phyloP scores from a whole-genome alignment of 1,140 invertebrate species.

The Drosophila pachea region DNA sequence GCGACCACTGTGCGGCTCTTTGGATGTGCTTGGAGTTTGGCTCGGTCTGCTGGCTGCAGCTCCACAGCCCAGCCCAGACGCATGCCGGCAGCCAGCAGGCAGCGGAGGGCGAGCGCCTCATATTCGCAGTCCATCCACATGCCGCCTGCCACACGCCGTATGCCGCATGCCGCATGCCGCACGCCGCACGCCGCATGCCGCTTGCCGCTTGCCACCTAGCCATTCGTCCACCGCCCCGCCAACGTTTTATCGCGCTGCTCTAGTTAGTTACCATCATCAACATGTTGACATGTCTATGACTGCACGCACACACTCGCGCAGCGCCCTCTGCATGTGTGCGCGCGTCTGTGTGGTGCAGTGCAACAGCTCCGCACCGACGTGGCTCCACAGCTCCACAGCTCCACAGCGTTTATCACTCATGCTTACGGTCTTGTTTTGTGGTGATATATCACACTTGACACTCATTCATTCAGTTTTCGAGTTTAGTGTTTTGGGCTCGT shows the following conservation, averaged over 20 bases:
- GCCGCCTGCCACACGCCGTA: conserved; percentile 16
- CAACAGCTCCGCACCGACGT: conserved; percentile 16
- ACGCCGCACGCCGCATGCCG: too few relatives aligned
- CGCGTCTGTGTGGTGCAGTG: too few relatives aligned
- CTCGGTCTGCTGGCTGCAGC: conserved; percentile 39
- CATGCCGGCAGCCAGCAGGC: conserved; percentile 9
- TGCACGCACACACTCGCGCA: conserved; percentile 38
- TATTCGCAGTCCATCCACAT: conserved; percentile 17
- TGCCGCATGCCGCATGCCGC: not conserved
- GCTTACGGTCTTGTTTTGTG: conserved; percentile 78
- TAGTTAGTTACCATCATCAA: conserved; percentile 76
- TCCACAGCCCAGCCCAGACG: conserved; percentile 28
- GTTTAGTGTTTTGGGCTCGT: conserved; percentile 70
- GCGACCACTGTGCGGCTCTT: conserved; percentile 51
- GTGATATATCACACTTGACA: conserved; percentile 79
- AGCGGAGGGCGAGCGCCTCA: not conserved
- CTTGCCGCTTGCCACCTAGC: not conserved
- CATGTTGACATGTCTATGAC: conserved; percentile 78
- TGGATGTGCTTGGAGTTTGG: conserved; percentile 52
- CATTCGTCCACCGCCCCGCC: conserved; percentile 1
- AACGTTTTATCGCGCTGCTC: conserved; percentile 53
- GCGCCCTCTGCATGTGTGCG: not conserved
- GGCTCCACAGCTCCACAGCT: conserved; percentile 65
- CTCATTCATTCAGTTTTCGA: conserved; percentile 78
- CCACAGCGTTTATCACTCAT: conserved; percentile 77